Conservation (phyloP, 2,797 vertebrate species). For the Lutjanus campechanus region DNA sequence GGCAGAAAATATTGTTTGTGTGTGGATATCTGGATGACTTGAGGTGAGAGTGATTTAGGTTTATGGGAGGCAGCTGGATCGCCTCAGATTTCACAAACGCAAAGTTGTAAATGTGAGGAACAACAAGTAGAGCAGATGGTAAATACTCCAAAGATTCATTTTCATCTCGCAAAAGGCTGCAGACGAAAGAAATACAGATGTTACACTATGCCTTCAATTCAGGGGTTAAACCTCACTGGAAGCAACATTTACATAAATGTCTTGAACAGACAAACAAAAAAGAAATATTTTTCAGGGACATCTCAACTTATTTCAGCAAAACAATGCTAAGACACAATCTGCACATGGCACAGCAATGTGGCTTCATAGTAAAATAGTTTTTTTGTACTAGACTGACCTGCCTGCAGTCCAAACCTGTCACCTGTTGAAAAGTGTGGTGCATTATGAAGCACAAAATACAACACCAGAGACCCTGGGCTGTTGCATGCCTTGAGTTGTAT, state of each 20-base stretch:
- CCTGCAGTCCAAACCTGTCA: too few species aligned
- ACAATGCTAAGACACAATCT: too few species aligned
- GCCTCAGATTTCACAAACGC: conserved; percentile 48
- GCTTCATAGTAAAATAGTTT: too few species aligned
- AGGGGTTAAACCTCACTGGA: background rate
- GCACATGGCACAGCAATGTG: background rate
- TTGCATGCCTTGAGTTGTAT: too few species aligned
- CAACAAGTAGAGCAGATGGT: conserved; percentile 23
- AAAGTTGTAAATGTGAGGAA: conserved; percentile 38
- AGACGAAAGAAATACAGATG: background rate
- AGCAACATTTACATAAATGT: background rate
- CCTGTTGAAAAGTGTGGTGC: too few species aligned
- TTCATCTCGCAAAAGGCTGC: background rate
- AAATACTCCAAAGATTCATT: conserved; percentile 2
- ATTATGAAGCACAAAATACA: too few species aligned
- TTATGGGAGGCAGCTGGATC: conserved; percentile 60
- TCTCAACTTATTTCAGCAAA: too few species aligned
- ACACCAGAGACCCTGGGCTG: too few species aligned
- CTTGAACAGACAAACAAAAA: background rate
- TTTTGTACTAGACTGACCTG: too few species aligned
- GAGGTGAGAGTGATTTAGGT: conserved; percentile 45
- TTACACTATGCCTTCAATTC: background rate
- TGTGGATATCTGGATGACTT: conserved; percentile 49
- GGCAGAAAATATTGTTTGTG: conserved; percentile 26
- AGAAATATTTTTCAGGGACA: background rate